Evolutionary conservation across 2,888 invertebrate species (phyloP).

Genomic region (Eilema griseolum): DNA sequence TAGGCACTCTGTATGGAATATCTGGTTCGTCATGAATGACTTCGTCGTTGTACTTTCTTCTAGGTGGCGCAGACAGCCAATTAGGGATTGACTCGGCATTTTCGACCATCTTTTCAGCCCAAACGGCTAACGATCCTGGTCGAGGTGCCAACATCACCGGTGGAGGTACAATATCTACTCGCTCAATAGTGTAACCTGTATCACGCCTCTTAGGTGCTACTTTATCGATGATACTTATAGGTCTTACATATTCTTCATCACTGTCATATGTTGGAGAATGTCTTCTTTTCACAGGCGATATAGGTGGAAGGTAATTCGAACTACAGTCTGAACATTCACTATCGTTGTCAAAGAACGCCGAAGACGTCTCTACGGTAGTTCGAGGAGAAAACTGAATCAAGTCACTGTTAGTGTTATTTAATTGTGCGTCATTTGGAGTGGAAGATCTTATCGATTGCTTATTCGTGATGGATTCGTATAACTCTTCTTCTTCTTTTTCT

Average conservation of each 20-base stretch:
- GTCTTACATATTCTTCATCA: slow-evolving; percentile 75
- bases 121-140: slow-evolving; percentile 74
- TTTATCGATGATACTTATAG: slow-evolving; percentile 74
- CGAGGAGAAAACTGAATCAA: slow-evolving; percentile 77
- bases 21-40: slow-evolving; percentile 75
- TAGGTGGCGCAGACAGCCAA: slow-evolving; percentile 81
- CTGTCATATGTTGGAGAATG: slow-evolving; percentile 62
- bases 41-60: slow-evolving; percentile 75
- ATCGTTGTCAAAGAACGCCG: slow-evolving; percentile 65
- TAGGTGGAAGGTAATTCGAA: slow-evolving; percentile 70
- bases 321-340: slow-evolving; percentile 68
- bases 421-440: slow-evolving; percentile 49
- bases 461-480: slow-evolving; percentile 68
- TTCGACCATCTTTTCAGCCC: slow-evolving; percentile 84
- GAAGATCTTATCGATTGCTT: slow-evolving; percentile 50
- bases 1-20: slow-evolving; percentile 74
- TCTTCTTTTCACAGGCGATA: slow-evolving; percentile 43
- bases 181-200: slow-evolving; percentile 71
- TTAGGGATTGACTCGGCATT: slow-evolving; percentile 85
- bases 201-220: slow-evolving; percentile 72
- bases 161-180: slow-evolving; percentile 82
- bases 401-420: slow-evolving; percentile 64
- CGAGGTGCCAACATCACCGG: slow-evolving; percentile 78
- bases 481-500: slow-evolving; percentile 63
- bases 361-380: slow-evolving; percentile 52